Conservation (phyloP, 1,140 invertebrate species). For the Mycetomoellerius zeteki region DNA sequence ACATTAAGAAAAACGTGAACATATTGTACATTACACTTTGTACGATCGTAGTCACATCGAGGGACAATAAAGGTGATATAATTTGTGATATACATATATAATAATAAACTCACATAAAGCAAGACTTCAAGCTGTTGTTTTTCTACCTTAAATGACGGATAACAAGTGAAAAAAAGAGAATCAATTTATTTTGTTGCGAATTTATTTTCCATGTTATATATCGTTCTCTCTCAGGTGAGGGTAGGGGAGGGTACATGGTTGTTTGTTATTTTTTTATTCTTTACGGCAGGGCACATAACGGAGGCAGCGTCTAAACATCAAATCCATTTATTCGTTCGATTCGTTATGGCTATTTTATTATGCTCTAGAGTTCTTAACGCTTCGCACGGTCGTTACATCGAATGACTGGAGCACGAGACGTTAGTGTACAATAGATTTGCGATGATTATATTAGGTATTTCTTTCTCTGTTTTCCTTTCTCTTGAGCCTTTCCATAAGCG, state of each 20-base stretch:
- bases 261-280: slow-evolving; percentile 71
- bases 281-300: slow-evolving; percentile 76
- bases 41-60: slow-evolving; percentile 37
- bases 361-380: slow-evolving; percentile 73
- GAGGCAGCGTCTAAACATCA: slow-evolving; percentile 81
- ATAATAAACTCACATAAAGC: neutral
- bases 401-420: slow-evolving; percentile 79
- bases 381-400: slow-evolving; percentile 72
- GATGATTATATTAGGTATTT: slow-evolving; percentile 22
- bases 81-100: slow-evolving; percentile 62
- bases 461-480: neutral
- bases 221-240: slow-evolving; percentile 65
- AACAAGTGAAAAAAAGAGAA: slow-evolving; percentile 17
- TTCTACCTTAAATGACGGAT: neutral
- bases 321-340: slow-evolving; percentile 82
- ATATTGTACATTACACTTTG: slow-evolving; percentile 47
- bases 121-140: neutral
- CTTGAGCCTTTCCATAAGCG: neutral
- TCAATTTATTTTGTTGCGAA: slow-evolving; percentile 75
- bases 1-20: slow-evolving; percentile 19
- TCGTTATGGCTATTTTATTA: slow-evolving; percentile 76
- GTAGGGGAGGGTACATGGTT: slow-evolving; percentile 70
- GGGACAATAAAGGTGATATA: slow-evolving; percentile 59
- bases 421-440: slow-evolving; percentile 28
- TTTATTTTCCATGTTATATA: slow-evolving; percentile 78